Base-by-base conservation (phyloP, 1,140 invertebrate species). In the Drosophila saltans region DNA sequence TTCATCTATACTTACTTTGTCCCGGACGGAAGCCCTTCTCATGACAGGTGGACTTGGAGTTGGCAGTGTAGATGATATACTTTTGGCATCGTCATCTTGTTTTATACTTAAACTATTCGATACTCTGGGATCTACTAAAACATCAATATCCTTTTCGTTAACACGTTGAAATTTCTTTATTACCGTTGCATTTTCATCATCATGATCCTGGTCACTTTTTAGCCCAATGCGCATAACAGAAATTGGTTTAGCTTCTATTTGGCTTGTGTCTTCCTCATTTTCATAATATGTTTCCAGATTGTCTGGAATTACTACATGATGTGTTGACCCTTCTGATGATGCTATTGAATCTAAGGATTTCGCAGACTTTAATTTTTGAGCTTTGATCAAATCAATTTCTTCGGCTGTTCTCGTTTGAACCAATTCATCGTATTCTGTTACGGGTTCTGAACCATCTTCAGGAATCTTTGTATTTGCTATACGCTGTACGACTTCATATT, bases 401-500 rank as follows among this genome's bases (percentile, higher is more conserved):
- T 39, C n/a, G 3, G 28, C 11, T 3, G 16, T 24, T 24, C 30
- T 59, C 8, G 0, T 59, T 24, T 52, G 21, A 59, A 24, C 4
- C 33, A 39, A 7, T 59, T 59, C 16, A 6, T 2, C 1, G n/a
- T 40, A 59, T 8, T 59, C 57, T n/a, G 33, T 59, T 1, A 9
- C 10, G 4, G 57, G 33, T 24, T 59, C 16, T 10, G 4, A 9
- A 24, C 57, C 57, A 11, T 59, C 57, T 24, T 59, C 33, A 1
- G 57, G 33, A 10, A 40, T 24, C 24, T 16, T 59, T 2, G 33
- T 59, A 40, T n/a, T 59, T 40, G 16, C 33, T 1, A 4, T 24
- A 3, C 33, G 57, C 11, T 52, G 45, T 10, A 39, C 33, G 7
- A 52, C 36, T 39, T 59, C 57, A 8, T 16, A 59, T 59, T 59